Conservation (phyloP, 2,888 invertebrate genomes). For the Kryphioiulus occultus region DNA sequence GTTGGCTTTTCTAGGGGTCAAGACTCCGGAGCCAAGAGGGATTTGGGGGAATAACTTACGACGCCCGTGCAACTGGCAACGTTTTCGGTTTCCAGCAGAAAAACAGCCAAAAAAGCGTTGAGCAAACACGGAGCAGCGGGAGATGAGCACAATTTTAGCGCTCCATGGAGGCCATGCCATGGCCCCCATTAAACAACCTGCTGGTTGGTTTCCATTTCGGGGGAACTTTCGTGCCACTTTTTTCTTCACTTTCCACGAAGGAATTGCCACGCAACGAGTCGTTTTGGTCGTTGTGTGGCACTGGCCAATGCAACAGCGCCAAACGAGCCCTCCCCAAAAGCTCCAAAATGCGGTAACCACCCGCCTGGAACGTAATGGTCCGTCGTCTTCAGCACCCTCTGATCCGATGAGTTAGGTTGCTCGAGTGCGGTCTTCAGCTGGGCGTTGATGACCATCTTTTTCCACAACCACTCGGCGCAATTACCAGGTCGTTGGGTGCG, state of each 20-base stretch:
- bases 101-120: not conserved
- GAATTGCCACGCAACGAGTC: not conserved
- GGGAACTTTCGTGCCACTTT: not conserved
- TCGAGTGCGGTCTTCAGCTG: not conserved
- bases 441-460: not conserved
- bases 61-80: not conserved
- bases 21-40: not conserved
- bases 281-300: not conserved
- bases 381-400: not conserved
- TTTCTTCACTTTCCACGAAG: not conserved
- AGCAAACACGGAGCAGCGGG: not conserved
- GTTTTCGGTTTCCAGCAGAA: not conserved
- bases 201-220: not conserved
- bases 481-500: not conserved
- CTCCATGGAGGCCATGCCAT: not conserved
- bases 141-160: not conserved
- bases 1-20: not conserved
- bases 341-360: not conserved
- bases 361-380: not conserved
- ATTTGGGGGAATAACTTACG: not conserved
- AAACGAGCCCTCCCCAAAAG: not conserved
- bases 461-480: not conserved
- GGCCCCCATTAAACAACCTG: not conserved
- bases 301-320: not conserved
- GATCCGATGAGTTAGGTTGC: not conserved